A percentile compares a stretch with the other conserved stretches of the same genome.
phyloP scores from a whole-genome alignment of 2,888 invertebrate genomes.

The Trissoscelio sp. region DNA sequence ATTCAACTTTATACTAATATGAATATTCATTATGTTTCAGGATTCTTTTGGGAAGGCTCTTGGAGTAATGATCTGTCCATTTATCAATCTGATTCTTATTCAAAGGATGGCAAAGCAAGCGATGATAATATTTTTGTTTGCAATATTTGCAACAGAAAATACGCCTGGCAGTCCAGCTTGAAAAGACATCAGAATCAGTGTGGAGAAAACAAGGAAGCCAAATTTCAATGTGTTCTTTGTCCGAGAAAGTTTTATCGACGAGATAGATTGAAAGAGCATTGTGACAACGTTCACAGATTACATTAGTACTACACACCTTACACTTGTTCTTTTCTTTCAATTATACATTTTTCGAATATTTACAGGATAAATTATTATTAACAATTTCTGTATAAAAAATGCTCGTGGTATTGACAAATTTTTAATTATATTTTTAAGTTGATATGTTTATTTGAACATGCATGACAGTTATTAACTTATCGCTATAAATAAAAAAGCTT shows the following conservation, averaged over 20 bases:
- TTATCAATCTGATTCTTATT: conserved; percentile 45
- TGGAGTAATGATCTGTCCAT: conserved; percentile 47
- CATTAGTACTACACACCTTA: no score
- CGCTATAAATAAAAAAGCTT: no score
- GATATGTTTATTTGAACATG: no score
- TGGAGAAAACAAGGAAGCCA: conserved; percentile 89
- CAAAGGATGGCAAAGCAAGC: conserved; percentile 39
- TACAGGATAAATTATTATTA: no score
- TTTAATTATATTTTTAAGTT: no score
- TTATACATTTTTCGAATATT: no score
- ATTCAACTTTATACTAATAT: conserved; percentile 33
- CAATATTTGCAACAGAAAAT: conserved; percentile 77
- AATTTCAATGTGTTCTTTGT: conserved; percentile 92
- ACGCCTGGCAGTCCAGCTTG: conserved; percentile 81
- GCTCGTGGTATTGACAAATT: no score
- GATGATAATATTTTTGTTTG: conserved; percentile 80
- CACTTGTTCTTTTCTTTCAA: neutral
- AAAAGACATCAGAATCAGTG: conserved; percentile 80
- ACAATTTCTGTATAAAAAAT: no score
- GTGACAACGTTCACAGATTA: conserved; percentile 61
- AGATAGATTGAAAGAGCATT: conserved; percentile 73
- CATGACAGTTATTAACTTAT: no score
- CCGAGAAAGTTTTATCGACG: conserved; percentile 73
- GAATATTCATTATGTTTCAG: conserved; percentile 57
- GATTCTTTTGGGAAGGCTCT: conserved; percentile 42